Percentiles rank a stretch among this genome's conserved stretches.
These are phyloP conservation scores for Eulemur albifrons DNA, from an alignment of 2,797 vertebrate species.

Conservation along the genomic window DNA sequence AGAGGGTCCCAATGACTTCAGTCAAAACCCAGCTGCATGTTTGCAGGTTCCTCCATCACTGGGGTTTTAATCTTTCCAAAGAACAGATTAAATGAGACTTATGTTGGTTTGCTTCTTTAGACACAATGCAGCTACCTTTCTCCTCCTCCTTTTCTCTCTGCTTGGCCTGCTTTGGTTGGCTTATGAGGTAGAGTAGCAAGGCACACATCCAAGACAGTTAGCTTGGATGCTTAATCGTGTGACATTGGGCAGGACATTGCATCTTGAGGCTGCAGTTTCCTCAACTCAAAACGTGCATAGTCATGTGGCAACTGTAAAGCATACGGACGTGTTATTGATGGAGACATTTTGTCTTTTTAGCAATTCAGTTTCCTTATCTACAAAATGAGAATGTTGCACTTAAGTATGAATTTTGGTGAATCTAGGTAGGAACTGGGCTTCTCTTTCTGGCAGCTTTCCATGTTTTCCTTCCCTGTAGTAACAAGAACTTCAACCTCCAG, in stretches of 20 bases:
- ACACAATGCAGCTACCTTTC: not conserved
- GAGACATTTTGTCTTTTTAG: not conserved
- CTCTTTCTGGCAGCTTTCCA: not conserved
- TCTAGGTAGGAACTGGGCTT: not conserved
- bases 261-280: not conserved
- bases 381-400: not conserved
- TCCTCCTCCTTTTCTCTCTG: not conserved
- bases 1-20: not conserved
- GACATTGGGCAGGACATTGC: not conserved
- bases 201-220: not conserved
- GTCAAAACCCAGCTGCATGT: not conserved
- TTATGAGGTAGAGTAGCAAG: no score
- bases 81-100: not conserved
- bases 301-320: not conserved
- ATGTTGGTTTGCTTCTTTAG: not conserved
- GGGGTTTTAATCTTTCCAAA: not conserved
- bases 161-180: not conserved
- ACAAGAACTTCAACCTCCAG: conserved; percentile 54
- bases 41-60: not conserved
- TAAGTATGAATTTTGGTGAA: not conserved
- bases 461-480: conserved; percentile 31
- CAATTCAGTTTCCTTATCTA: not conserved
- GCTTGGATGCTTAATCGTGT: not conserved
- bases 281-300: not conserved
- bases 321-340: not conserved